Conservation (phyloP, 2,888 invertebrate species). For the Trichogramma dendrolimi region DNA sequence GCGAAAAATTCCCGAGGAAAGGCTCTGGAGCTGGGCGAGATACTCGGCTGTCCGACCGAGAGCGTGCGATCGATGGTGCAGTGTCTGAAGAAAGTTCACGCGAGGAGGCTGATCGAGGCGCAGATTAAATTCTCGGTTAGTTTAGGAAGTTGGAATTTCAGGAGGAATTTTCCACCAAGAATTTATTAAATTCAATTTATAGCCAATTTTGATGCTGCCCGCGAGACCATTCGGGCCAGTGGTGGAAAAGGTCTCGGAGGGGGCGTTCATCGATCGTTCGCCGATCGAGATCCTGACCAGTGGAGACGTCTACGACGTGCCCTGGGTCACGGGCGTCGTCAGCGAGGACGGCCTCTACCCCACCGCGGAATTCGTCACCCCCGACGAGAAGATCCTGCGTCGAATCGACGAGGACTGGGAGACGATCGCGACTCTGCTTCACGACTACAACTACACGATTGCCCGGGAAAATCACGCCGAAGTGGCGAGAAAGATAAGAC, state of each 20-base stretch:
- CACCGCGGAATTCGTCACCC: slow-evolving; percentile 50
- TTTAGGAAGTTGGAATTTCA: not conserved
- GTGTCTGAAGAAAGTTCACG: slow-evolving; percentile 63
- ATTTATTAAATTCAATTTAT: slow-evolving; percentile 21
- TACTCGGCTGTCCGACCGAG: slow-evolving; percentile 62
- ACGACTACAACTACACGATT: slow-evolving; percentile 61
- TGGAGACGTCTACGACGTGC: slow-evolving; percentile 61
- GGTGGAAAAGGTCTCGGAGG: slow-evolving; percentile 57
- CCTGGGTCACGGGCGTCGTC: slow-evolving; percentile 64
- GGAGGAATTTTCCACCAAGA: not conserved
- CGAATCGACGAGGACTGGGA: slow-evolving; percentile 60
- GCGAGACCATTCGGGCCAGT: slow-evolving; percentile 72
- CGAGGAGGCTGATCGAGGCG: slow-evolving; percentile 59
- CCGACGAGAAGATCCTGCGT: slow-evolving; percentile 50
- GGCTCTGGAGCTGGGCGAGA: slow-evolving; percentile 58
- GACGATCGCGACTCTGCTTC: slow-evolving; percentile 44
- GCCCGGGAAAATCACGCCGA: slow-evolving; percentile 50
- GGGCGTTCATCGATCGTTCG: slow-evolving; percentile 64
- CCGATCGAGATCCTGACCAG: slow-evolving; percentile 62
- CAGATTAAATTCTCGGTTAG: slow-evolving; percentile 58
- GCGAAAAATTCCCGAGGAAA: slow-evolving; percentile 55
- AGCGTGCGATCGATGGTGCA: slow-evolving; percentile 58
- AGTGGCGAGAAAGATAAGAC: slow-evolving; percentile 56
- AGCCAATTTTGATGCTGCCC: slow-evolving; percentile 38
- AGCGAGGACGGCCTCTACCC: slow-evolving; percentile 73